These are phyloP conservation scores for Incurvaria masculella DNA, from an alignment of 2,888 invertebrate species.

Conservation along the genomic window DNA sequence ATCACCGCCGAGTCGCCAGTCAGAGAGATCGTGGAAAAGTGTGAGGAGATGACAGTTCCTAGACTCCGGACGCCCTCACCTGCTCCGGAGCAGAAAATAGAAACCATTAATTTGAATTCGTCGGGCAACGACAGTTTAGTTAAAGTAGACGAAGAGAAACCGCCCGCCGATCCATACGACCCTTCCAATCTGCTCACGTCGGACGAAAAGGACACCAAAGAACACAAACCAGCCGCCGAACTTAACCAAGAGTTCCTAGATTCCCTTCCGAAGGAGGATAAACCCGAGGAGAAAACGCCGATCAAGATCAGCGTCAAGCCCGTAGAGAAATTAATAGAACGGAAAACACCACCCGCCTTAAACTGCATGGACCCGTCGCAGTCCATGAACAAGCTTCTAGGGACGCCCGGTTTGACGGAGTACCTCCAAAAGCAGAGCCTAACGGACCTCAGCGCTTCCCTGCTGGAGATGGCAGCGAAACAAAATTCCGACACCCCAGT, in stretches of 20 bases:
- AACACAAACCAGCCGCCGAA: slow-evolving; percentile 35
- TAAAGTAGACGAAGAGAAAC: slow-evolving; percentile 16
- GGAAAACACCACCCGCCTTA: not conserved
- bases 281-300: slow-evolving; percentile 17
- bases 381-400: not conserved
- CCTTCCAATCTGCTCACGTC: slow-evolving; percentile 21
- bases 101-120: not conserved
- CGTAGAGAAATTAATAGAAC: slow-evolving; percentile 31
- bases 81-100: slow-evolving; percentile 11
- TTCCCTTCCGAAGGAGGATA: slow-evolving; percentile 26
- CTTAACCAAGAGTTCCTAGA: slow-evolving; percentile 44
- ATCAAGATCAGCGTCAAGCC: slow-evolving; percentile 36
- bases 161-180: slow-evolving; percentile 9
- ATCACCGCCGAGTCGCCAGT: slow-evolving; percentile 36
- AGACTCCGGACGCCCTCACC: slow-evolving; percentile 25
- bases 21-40: slow-evolving; percentile 23
- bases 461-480: slow-evolving; percentile 13
- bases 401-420: not conserved
- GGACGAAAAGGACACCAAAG: slow-evolving; percentile 24
- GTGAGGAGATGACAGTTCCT: slow-evolving; percentile 18
- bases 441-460: slow-evolving; percentile 9
- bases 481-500: slow-evolving; percentile 11
- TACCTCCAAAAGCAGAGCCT: not conserved
- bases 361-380: not conserved
- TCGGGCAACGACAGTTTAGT: not conserved